phyloP scores from a whole-genome alignment of 2,888 invertebrate genomes.

The Ormyrus thymus region DNA sequence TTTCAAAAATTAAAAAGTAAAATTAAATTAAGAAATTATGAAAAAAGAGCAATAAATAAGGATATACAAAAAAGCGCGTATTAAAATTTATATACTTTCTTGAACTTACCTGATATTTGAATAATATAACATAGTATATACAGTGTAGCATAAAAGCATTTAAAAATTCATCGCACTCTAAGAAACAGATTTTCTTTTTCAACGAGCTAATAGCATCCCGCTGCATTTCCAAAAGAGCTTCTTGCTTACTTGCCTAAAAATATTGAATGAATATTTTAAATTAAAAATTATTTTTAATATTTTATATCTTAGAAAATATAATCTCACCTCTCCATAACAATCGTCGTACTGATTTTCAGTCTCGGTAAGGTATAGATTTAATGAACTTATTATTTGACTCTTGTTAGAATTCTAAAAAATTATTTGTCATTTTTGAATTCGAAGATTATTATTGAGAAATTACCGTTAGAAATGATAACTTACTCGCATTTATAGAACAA shows the following conservation, averaged over 20 bases:
- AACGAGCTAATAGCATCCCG: slow-evolving; percentile 65
- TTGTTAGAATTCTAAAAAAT: slow-evolving; percentile 66
- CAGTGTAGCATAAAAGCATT: slow-evolving; percentile 62
- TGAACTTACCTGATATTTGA: slow-evolving; percentile 66
- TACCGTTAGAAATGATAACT: slow-evolving; percentile 27
- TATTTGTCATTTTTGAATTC: slow-evolving; percentile 7
- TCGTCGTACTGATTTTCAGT: slow-evolving; percentile 69
- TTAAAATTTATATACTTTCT: not conserved
- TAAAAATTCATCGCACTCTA: slow-evolving; percentile 61
- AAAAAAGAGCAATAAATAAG: not conserved
- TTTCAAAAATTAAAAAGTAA: not conserved
- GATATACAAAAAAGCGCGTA: too few relatives aligned
- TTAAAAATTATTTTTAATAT: slow-evolving; percentile 19
- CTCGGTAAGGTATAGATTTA: slow-evolving; percentile 65
- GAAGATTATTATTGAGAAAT: too few relatives aligned
- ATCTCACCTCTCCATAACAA: slow-evolving; percentile 68
- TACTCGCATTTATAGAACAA: slow-evolving; percentile 41
- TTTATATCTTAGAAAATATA: not conserved
- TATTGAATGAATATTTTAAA: slow-evolving; percentile 43
- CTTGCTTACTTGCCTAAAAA: slow-evolving; percentile 68
- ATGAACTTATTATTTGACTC: slow-evolving; percentile 63
- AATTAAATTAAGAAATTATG: not conserved
- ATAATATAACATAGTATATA: slow-evolving; percentile 66
- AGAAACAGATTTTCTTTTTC: slow-evolving; percentile 63
- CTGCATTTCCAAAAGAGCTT: slow-evolving; percentile 66